These are phyloP conservation scores for Formica aserva DNA, from an alignment of 2,888 invertebrate genomes.

Conservation along the genomic window DNA sequence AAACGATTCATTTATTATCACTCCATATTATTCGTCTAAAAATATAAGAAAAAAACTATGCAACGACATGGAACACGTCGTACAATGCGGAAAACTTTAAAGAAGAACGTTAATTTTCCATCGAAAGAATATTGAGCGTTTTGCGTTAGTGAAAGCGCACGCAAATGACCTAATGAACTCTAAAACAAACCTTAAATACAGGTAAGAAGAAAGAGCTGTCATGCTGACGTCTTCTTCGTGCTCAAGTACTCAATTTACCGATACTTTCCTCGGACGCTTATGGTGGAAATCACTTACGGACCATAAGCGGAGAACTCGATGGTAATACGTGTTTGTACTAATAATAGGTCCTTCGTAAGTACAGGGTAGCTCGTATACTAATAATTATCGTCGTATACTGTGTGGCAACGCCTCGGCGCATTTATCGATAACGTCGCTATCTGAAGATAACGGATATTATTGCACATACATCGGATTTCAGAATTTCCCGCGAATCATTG, in stretches of 20 bases:
- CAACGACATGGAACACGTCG: background rate
- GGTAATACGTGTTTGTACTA: conserved; percentile 73
- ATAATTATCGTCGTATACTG: conserved; percentile 68
- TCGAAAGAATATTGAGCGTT: background rate
- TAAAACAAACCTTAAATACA: conserved; percentile 54
- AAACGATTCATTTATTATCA: background rate
- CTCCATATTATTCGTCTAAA: background rate
- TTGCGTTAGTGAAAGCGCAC: background rate
- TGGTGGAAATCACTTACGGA: conserved; percentile 72
- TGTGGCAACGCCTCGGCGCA: conserved; percentile 42
- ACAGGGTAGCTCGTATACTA: conserved; percentile 66
- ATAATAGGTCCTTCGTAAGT: conserved; percentile 72
- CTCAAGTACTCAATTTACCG: conserved; percentile 68
- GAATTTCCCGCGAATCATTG: background rate
- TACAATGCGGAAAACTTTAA: background rate
- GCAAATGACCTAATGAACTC: conserved; percentile 41
- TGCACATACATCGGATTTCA: background rate
- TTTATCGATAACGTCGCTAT: conserved; percentile 59
- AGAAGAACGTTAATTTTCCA: background rate
- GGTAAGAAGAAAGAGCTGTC: conserved; percentile 53
- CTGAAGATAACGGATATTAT: conserved; percentile 12
- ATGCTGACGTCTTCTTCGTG: conserved; percentile 68
- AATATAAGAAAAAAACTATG: background rate
- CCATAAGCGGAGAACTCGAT: conserved; percentile 68
- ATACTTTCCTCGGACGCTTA: conserved; percentile 66